Evolutionary conservation across 2,113 vertebrate genomes (phyloP), one percentile per base, ranked within the genome.

Genomic region (Scortum barcoo): DNA sequence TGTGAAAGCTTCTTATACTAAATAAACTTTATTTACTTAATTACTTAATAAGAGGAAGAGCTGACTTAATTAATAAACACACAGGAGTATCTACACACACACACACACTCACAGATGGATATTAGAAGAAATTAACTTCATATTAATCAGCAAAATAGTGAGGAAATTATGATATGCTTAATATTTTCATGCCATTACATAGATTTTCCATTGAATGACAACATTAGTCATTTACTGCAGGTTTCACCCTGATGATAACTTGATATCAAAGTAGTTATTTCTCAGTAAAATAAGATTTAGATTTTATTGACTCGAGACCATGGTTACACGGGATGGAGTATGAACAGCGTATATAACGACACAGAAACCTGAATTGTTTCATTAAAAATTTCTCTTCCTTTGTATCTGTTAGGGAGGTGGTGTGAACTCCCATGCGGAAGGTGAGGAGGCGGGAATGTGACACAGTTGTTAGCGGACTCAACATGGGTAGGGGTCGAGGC

Each of bases 351-450:
- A 20, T 26, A 61, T 28, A 50, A 24, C 60, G 20, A 42, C 13
- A 13, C n/a, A 36, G 19, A 46, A 78, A 40, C 9, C 22, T 61
- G 19, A 65, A 20, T 69, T 1, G 3, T 33, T 78, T 30, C n/a
- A 67, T 42, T 68, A 30, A 58, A 63, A 14, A 2, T 36, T 60
- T 60, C 56, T 42, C 26, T 67, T 56, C 0, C 19, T 69, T 26
- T 84, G 7, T 76, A 2, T 85, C 42, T 80, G n/a, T 63, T 33
- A 91, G 86, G 85, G 67, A 90, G 73, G 76, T 57, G 76, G 79
- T 80, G 77, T 85, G 88, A 75, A 72, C 81, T 91, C 86, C 93
- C 78, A 99, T 98, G 97, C 96, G 94, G 96, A 98, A 97, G 83
- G 93, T 94, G 61, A 95, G 95, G 70, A 95, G 93, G 90, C 94